Conservation (phyloP, 1,140 invertebrate species). For the Bombus vancouverensis region DNA sequence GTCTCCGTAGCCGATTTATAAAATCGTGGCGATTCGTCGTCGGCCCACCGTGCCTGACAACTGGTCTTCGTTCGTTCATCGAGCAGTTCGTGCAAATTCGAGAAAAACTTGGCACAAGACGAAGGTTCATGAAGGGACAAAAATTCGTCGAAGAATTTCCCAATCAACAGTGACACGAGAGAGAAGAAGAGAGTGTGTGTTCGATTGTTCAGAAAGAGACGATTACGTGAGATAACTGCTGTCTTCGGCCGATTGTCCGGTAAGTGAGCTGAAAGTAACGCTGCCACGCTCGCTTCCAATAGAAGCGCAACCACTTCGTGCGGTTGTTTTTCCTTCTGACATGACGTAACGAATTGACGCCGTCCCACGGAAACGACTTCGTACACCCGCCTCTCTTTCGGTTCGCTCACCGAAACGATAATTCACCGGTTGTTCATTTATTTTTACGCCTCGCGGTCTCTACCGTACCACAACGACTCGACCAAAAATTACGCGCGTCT, state of each 20-base stretch:
- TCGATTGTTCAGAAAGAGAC: neutral
- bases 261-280: slow-evolving; percentile 42
- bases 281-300: neutral
- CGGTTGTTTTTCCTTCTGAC: slow-evolving; percentile 7
- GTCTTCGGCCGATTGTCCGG: slow-evolving; percentile 8
- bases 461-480: neutral
- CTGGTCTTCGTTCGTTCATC: neutral
- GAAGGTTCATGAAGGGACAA: neutral
- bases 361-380: slow-evolving; percentile 13
- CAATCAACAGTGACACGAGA: neutral
- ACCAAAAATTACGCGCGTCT: no score
- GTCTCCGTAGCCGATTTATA: neutral
- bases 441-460: neutral
- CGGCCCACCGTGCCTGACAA: neutral
- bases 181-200: slow-evolving; percentile 12
- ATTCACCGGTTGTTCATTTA: neutral
- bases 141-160: neutral
- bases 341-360: slow-evolving; percentile 5
- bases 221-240: slow-evolving; percentile 8
- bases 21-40: neutral
- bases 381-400: neutral
- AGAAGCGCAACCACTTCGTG: neutral
- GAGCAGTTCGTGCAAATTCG: neutral
- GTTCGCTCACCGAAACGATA: neutral
- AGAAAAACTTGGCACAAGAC: neutral